phyloP scores from a whole-genome alignment of 1,140 invertebrate genomes.

The Drosophila pruinosa region DNA sequence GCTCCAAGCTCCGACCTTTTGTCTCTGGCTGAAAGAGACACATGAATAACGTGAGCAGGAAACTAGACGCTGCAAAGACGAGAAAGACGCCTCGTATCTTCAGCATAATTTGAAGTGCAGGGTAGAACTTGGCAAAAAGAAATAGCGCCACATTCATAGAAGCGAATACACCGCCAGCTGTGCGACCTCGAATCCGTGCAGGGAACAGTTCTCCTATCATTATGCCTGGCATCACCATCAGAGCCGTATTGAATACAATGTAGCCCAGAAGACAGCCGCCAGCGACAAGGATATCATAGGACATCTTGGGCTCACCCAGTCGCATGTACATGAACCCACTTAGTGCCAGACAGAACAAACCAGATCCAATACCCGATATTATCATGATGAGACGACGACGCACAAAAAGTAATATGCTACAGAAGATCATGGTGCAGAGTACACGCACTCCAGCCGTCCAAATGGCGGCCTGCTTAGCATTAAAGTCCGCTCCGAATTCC shows the following conservation, averaged over 20 bases:
- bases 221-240: conserved; percentile 88
- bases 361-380: conserved; percentile 87
- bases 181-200: conserved; percentile 86
- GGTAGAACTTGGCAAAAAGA: conserved; percentile 89
- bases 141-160: conserved; percentile 88
- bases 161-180: conserved; percentile 88
- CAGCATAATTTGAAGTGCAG: conserved; percentile 85
- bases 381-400: conserved; percentile 86
- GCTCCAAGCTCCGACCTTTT: conserved; percentile 89
- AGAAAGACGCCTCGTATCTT: conserved; percentile 87
- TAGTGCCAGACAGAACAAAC: conserved; percentile 85
- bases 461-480: conserved; percentile 86
- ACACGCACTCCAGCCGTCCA: conserved; percentile 87
- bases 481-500: conserved; percentile 83
- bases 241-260: conserved; percentile 88
- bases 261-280: conserved; percentile 86
- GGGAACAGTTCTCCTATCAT: conserved; percentile 89
- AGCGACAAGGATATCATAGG: conserved; percentile 83
- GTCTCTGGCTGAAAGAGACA: conserved; percentile 92
- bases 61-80: conserved; percentile 87
- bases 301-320: conserved; percentile 68
- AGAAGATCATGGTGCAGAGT: conserved; percentile 86
- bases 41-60: conserved; percentile 87
- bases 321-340: conserved; percentile 84
- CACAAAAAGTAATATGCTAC: conserved; percentile 85